A percentile compares a stretch with the other conserved stretches of the same genome.
Evolutionary conservation across 2,797 vertebrate genomes (phyloP).

Genomic region (Synaphobranchus kaupii): DNA sequence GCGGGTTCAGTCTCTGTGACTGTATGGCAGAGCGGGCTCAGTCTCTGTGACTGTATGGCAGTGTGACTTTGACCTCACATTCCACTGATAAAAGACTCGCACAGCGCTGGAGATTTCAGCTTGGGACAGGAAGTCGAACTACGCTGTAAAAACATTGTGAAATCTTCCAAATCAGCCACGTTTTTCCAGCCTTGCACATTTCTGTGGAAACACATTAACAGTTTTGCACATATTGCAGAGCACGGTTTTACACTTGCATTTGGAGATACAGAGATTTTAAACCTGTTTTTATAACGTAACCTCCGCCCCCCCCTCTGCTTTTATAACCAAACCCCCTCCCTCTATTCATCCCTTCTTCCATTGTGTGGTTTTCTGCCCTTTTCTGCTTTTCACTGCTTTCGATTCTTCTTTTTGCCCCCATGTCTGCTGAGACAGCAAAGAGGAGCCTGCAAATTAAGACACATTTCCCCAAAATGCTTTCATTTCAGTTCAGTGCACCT

Average conservation of each 20-base stretch:
- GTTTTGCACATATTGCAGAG: not conserved
- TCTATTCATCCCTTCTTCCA: not conserved
- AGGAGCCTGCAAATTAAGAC: no score
- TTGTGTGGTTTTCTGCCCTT: not conserved
- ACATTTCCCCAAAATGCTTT: no score
- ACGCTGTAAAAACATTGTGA: not conserved
- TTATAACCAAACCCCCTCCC: not conserved
- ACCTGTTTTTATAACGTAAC: not conserved
- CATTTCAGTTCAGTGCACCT: no score
- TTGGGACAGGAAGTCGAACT: not conserved
- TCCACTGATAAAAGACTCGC: not conserved
- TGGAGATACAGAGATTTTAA: not conserved
- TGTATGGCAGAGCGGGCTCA: no score
- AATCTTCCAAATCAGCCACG: not conserved
- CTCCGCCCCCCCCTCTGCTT: not conserved
- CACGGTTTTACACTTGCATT: not conserved
- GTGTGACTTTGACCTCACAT: not conserved
- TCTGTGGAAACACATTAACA: not conserved
- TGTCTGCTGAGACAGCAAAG: not conserved
- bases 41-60: no score
- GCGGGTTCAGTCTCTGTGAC: no score
- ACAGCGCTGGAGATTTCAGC: not conserved
- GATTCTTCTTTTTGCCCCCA: not conserved
- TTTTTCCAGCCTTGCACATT: not conserved
- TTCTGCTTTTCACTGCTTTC: not conserved